A percentile compares a stretch with the other conserved stretches of the same genome.
phyloP scores from a whole-genome alignment of 2,888 invertebrate species.

The Steinernema hermaphroditum region DNA sequence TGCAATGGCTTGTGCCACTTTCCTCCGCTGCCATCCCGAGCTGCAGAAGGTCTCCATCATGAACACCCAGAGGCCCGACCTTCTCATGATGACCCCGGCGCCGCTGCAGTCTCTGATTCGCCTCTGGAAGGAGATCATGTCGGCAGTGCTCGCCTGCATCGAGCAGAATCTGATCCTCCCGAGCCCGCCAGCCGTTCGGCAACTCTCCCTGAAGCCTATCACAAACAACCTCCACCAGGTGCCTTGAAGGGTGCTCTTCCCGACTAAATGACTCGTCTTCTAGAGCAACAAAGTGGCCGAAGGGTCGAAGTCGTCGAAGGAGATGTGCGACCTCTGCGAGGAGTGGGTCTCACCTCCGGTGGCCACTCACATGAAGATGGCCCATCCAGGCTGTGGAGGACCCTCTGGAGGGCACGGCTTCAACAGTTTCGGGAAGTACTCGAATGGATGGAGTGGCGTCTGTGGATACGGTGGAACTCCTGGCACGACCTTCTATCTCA shows the following conservation, averaged over 20 bases:
- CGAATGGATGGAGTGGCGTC: conserved; percentile 84
- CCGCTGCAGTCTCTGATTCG: conserved; percentile 51
- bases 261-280: neutral
- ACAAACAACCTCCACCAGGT: conserved; percentile 13
- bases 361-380: conserved; percentile 85
- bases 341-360: conserved; percentile 74
- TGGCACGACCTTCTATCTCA: conserved; percentile 76
- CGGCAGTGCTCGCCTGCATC: conserved; percentile 71
- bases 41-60: conserved; percentile 50
- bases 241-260: neutral
- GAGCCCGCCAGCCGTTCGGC: conserved; percentile 70
- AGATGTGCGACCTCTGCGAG: conserved; percentile 84
- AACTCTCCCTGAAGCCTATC: conserved; percentile 26
- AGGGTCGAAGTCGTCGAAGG: conserved; percentile 54
- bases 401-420: conserved; percentile 85
- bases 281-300: conserved; percentile 6
- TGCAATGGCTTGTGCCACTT: conserved; percentile 95
- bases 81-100: conserved; percentile 40
- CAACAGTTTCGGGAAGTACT: conserved; percentile 85
- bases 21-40: conserved; percentile 78
- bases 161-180: conserved; percentile 73
- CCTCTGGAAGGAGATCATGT: conserved; percentile 80
- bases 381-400: conserved; percentile 87
- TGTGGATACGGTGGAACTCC: conserved; percentile 84
- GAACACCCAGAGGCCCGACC: conserved; percentile 2